Evolutionary conservation across 1,140 invertebrate species (phyloP).

Genomic region (Heliconius hermathena): DNA sequence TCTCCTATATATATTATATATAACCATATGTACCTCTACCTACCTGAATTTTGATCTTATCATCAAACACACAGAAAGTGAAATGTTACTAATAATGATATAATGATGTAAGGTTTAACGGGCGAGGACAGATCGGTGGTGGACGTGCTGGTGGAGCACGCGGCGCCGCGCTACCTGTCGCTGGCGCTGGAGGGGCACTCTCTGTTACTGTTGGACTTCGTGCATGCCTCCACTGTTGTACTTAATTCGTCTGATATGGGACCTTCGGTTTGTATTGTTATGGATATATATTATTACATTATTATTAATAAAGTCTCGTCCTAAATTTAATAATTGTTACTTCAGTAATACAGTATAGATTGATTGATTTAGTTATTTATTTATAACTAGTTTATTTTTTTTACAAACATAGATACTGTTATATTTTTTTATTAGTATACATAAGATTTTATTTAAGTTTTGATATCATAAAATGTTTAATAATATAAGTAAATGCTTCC

Average conservation of each 20-base stretch:
- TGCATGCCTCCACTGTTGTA: conserved; percentile 94
- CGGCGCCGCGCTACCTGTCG: conserved; percentile 93
- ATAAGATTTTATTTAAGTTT: too few species aligned
- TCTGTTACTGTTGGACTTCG: conserved; percentile 93
- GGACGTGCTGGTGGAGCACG: conserved; percentile 84
- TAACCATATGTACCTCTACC: too few species aligned
- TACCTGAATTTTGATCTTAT: too few species aligned
- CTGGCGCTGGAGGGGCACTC: conserved; percentile 94
- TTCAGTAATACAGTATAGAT: too few species aligned
- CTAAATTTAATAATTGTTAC: too few species aligned
- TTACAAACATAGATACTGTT: neutral
- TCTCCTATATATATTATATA: too few species aligned
- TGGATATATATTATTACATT: too few species aligned
- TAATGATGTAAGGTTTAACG: conserved; percentile 75
- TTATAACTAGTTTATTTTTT: neutral
- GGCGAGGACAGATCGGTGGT: conserved; percentile 84
- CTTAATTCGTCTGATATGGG: conserved; percentile 90
- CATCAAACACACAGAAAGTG: too few species aligned
- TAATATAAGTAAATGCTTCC: conserved; percentile 25
- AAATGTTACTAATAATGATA: neutral
- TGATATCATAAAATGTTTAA: neutral
- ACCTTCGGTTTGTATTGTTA: conserved; percentile 83
- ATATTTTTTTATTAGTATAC: neutral
- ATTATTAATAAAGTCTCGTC: too few species aligned
- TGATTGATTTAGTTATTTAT: too few species aligned